Conservation (phyloP, 2,888 invertebrate genomes). For the Himalopsyche anomala region DNA sequence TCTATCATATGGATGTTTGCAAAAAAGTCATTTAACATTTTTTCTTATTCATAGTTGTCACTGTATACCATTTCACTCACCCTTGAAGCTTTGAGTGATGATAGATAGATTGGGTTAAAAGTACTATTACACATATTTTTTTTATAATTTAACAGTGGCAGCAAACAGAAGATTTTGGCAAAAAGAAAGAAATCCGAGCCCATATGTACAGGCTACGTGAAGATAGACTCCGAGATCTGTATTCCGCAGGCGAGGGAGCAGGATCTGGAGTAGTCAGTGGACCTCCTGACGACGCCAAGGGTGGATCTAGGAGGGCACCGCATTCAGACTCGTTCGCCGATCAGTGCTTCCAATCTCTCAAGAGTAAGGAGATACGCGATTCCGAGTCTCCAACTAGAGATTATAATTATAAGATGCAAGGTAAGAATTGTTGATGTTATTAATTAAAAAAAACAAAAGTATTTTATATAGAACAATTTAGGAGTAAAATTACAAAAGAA, state of each 20-base stretch:
- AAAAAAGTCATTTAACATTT: no score
- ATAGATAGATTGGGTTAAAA: no score
- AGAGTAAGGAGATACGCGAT: constrained; percentile 87
- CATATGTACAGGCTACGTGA: constrained; percentile 91
- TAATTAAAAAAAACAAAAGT: no score
- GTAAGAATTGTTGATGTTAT: constrained; percentile 67
- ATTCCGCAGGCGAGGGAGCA: constrained; percentile 76
- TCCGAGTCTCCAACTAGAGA: constrained; percentile 86
- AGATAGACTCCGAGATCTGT: constrained; percentile 85
- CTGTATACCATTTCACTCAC: no score
- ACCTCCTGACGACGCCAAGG: constrained; percentile 68
- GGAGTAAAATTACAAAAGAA: no score
- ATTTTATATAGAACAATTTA: no score
- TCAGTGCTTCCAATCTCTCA: constrained; percentile 86
- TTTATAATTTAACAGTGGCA: constrained; percentile 82
- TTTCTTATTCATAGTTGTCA: no score
- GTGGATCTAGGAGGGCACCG: constrained; percentile 74
- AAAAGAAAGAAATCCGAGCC: constrained; percentile 90
- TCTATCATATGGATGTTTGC: no score
- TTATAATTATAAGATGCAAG: constrained; percentile 75
- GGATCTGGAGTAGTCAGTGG: constrained; percentile 66
- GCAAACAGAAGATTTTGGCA: constrained; percentile 90
- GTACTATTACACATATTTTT: constrained; percentile 49
- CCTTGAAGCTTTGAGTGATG: no score
- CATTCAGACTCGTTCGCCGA: constrained; percentile 85